Evolutionary conservation across 2,888 invertebrate genomes (phyloP).

Genomic region (Clanis bilineata): DNA sequence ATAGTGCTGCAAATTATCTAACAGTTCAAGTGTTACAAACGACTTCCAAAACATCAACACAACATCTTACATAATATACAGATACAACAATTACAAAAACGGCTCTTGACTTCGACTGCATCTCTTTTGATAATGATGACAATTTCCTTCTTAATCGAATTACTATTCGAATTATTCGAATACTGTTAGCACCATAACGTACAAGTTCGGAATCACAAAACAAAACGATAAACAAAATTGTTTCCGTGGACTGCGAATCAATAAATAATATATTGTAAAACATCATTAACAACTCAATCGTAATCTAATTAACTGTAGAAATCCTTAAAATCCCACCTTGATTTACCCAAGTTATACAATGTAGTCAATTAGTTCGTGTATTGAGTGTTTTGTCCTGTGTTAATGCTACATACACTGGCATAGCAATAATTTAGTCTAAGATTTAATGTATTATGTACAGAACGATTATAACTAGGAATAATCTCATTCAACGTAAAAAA

Average conservation of each 20-base stretch:
- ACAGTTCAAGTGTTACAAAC: slow-evolving; percentile 69
- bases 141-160: slow-evolving; percentile 11
- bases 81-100: slow-evolving; percentile 34
- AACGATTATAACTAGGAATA: slow-evolving; percentile 68
- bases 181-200: slow-evolving; percentile 46
- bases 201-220: slow-evolving; percentile 44
- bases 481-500: slow-evolving; percentile 74
- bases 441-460: slow-evolving; percentile 70
- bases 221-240: slow-evolving; percentile 45
- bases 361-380: slow-evolving; percentile 28
- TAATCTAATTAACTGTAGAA: slow-evolving; percentile 10
- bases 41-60: slow-evolving; percentile 57
- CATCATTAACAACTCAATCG: slow-evolving; percentile 33
- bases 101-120: background rate
- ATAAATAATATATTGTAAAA: slow-evolving; percentile 44
- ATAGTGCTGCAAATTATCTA: slow-evolving; percentile 71
- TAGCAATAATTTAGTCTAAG: slow-evolving; percentile 58
- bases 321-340: slow-evolving; percentile 2
- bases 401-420: slow-evolving; percentile 55
- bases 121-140: background rate
- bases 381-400: slow-evolving; percentile 37
- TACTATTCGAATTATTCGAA: slow-evolving; percentile 21
- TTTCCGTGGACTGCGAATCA: slow-evolving; percentile 35
- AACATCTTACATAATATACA: slow-evolving; percentile 53
- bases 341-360: slow-evolving; percentile 18